Base-by-base conservation (phyloP, 2,888 invertebrate species). In the Opisthograptis luteolata region DNA sequence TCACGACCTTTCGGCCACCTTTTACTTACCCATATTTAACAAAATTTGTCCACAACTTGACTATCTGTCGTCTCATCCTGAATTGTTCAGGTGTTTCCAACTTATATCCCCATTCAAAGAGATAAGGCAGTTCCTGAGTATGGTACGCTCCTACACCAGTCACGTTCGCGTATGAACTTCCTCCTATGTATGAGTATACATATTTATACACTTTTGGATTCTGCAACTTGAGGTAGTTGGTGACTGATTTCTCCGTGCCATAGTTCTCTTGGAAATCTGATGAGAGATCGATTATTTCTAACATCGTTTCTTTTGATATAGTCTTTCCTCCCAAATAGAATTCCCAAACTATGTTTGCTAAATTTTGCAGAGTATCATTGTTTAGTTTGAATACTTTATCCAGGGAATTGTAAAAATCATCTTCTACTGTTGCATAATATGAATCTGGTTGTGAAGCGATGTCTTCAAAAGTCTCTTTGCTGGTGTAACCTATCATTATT, bases 31-130 rank as follows among this genome's bases (percentile, higher is more conserved):
- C 76, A 49, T 68, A 66, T 60, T 81, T 83, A 0, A 76, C 76
- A 46, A 85, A 82, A 34, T 83, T 77, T 1, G 70, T 64, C 76
- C 81, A 81, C 68, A 81, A 44, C 0, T 59, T 62, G 0, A 74
- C 74, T 68, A 80, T 67, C 9, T 61, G 54, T 1, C 78, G 65
- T 4, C 79, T 72, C 10, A 81, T 73, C 34, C 62, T 24, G 0
- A 44, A 50, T 34, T 77, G 71, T 36, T 82, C 80, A 6, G 61
- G 63, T 2, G 62, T 58, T 0, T n/a, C 40, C 9, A 67, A 27
- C n/a, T 45, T 1, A 1, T 34, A 27, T 2, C n/a, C 3, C 15
- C 44, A 54, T 28, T 61, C 63, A 30, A 76, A 77, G 1, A 77
- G 41, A 55, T 71, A 69, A 30, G 65, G 66, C 20, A 77, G 20